Evolutionary conservation across 1,140 invertebrate genomes (phyloP).

Genomic region (Cyclargus thomasi): DNA sequence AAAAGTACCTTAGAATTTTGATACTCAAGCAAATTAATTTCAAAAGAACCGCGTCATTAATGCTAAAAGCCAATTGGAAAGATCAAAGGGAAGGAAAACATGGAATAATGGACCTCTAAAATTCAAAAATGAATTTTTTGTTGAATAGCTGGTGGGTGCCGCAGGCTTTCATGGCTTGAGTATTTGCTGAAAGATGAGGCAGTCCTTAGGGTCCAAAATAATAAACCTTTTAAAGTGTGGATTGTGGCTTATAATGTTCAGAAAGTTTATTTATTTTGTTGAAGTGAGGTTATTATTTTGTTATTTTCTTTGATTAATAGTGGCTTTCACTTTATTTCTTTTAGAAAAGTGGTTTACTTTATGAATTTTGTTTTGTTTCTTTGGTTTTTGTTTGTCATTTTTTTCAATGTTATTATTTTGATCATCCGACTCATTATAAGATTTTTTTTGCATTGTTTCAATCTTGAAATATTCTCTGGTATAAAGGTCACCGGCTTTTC

Average conservation of each 20-base stretch:
- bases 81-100: conserved; percentile 25
- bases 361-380: neutral
- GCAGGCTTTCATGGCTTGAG: conserved; percentile 38
- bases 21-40: neutral
- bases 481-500: too few relatives aligned
- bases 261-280: neutral
- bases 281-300: neutral
- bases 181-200: conserved; percentile 53
- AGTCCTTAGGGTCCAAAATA: conserved; percentile 15
- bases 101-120: conserved; percentile 20
- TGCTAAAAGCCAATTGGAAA: conserved; percentile 20
- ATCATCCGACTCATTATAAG: too few relatives aligned
- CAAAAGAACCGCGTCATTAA: conserved; percentile 2
- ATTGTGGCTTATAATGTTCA: neutral
- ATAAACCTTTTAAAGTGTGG: neutral
- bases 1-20: neutral
- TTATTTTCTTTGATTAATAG: neutral
- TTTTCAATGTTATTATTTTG: too few relatives aligned
- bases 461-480: too few relatives aligned
- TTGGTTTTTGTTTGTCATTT: too few relatives aligned
- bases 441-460: too few relatives aligned
- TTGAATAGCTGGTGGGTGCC: conserved; percentile 39
- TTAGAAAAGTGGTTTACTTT: neutral
- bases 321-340: neutral
- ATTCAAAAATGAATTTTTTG: conserved; percentile 41